A percentile compares a stretch with the other conserved stretches of the same genome.
Conservation (phyloP, 2,113 vertebrate genomes). For the Spilogale gracilis region DNA sequence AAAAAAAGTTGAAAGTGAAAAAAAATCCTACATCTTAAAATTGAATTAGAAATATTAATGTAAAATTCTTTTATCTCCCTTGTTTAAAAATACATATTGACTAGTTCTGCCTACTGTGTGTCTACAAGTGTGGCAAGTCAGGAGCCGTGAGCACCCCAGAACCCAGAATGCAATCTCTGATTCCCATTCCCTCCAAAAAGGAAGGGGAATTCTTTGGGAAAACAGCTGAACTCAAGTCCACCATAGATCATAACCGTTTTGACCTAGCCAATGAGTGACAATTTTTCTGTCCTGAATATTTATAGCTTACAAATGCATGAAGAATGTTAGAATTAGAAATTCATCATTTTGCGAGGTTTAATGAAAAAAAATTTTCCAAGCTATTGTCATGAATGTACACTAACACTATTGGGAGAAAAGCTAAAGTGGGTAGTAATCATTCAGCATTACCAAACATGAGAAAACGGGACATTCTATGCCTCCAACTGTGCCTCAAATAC, state of each 20-base stretch:
- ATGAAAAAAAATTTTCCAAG: not conserved
- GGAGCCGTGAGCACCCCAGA: not conserved
- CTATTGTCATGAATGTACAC: not conserved
- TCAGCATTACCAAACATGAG: not conserved
- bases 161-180: not conserved
- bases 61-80: not conserved
- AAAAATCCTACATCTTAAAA: not conserved
- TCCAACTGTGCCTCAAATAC: not conserved
- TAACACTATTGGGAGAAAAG: not conserved
- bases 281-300: constrained; percentile 31
- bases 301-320: not conserved
- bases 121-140: not conserved
- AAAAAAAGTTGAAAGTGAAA: not conserved
- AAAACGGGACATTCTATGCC: not conserved
- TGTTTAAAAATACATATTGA: not conserved
- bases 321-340: not conserved
- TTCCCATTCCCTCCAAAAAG: not conserved
- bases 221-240: not conserved
- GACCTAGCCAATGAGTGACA: not conserved
- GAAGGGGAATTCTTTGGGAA: not conserved
- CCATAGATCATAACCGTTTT: not conserved
- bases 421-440: not conserved
- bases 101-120: not conserved
- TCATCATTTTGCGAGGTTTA: not conserved
- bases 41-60: constrained; percentile 5